A percentile compares a stretch with the other conserved stretches of the same genome.
phyloP scores from a whole-genome alignment of 2,797 vertebrate genomes.

The Echeneis naucrates region DNA sequence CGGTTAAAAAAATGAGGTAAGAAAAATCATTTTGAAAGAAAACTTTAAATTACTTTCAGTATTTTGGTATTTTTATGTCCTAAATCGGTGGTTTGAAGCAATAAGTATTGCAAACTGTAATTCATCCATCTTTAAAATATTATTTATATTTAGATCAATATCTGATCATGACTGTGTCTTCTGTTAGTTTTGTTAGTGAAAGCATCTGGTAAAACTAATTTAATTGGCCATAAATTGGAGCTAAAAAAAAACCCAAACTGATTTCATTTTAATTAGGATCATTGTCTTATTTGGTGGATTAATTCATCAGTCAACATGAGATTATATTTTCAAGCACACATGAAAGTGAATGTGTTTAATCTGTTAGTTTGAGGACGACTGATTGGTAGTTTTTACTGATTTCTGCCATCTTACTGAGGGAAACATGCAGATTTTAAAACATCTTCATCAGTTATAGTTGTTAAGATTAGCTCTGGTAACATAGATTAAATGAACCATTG shows the following conservation, averaged over 20 bases:
- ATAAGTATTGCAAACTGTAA: too few relatives aligned
- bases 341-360: too few relatives aligned
- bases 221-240: neutral
- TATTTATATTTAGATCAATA: neutral
- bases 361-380: too few relatives aligned
- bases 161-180: neutral
- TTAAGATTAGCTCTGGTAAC: neutral
- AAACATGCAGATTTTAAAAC: too few relatives aligned
- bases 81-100: too few relatives aligned
- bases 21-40: neutral
- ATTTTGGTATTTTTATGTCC: neutral
- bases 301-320: neutral
- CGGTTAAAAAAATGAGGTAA: slow-evolving; percentile 43
- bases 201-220: too few relatives aligned
- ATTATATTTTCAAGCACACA: neutral
- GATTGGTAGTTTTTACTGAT: neutral
- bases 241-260: neutral
- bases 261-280: neutral
- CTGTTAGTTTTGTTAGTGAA: too few relatives aligned
- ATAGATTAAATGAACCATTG: neutral
- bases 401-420: neutral
- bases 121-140: neutral
- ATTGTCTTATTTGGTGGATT: neutral
- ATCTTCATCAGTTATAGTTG: too few relatives aligned
- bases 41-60: neutral